Percentiles rank a stretch among this genome's conserved stretches.
Conservation (phyloP, 2,888 invertebrate genomes). For the Diplolepis rosae region DNA sequence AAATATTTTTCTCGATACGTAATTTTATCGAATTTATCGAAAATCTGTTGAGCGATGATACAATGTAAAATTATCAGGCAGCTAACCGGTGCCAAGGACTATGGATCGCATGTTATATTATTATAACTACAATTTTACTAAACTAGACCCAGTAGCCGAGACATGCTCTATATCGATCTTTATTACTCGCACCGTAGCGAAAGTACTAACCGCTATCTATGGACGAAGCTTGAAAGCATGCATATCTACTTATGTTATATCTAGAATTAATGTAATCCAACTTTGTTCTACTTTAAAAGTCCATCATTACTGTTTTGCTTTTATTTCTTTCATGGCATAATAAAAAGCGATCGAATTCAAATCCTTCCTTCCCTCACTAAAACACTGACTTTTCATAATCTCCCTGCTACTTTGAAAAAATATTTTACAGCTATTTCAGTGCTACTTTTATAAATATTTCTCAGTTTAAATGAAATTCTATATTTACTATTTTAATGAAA, state of each 20-base stretch:
- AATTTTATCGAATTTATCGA: no score
- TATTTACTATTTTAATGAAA: no score
- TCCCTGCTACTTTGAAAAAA: no score
- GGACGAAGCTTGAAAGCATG: constrained; percentile 3
- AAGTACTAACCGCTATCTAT: constrained; percentile 5
- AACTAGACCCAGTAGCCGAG: constrained; percentile 26
- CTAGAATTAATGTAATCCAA: constrained; percentile 21
- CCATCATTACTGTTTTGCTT: neutral
- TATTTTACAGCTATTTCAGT: no score
- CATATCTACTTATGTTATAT: constrained; percentile 7
- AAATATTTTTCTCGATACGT: no score
- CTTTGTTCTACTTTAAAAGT: constrained; percentile 15
- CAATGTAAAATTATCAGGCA: constrained; percentile 13
- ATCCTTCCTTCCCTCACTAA: neutral
- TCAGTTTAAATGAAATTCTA: no score
- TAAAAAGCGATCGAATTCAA: neutral
- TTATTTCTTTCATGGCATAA: neutral
- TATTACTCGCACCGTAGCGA: constrained; percentile 1
- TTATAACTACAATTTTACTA: constrained; percentile 11
- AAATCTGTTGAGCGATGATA: neutral
- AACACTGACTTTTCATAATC: no score
- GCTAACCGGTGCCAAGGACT: constrained; percentile 19
- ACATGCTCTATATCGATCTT: constrained; percentile 25
- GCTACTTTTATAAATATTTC: no score
- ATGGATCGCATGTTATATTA: constrained; percentile 24